phyloP scores from a whole-genome alignment of 2,113 vertebrate genomes.

The Antidorcas marsupialis region DNA sequence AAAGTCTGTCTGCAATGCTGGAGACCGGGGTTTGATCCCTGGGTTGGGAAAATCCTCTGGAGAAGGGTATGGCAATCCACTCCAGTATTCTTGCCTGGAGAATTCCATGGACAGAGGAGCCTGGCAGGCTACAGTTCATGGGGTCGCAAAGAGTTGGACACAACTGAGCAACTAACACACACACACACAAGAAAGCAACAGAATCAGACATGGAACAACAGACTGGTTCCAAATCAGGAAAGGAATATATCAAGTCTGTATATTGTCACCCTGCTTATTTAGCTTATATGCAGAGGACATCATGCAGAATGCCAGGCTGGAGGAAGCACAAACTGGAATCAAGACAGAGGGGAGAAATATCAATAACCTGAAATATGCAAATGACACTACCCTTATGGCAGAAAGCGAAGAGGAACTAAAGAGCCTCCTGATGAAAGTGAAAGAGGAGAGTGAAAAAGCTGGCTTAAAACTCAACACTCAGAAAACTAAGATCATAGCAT shows the following conservation, averaged over 20 bases:
- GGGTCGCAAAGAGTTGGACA: too few species aligned
- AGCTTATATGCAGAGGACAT: neutral
- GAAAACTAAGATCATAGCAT: neutral
- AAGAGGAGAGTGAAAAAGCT: neutral
- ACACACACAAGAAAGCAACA: neutral
- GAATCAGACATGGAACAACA: accelerated
- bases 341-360: neutral
- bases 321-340: neutral
- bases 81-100: too few species aligned
- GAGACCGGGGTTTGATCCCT: too few species aligned
- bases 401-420: neutral
- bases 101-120: too few species aligned
- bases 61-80: too few species aligned
- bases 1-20: too few species aligned
- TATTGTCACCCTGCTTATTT: neutral
- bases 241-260: neutral
- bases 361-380: neutral
- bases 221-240: neutral
- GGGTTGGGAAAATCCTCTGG: too few species aligned
- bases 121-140: too few species aligned
- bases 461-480: neutral
- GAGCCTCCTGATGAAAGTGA: neutral
- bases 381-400: neutral
- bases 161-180: too few species aligned
- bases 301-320: neutral